phyloP scores from a whole-genome alignment of 2,888 invertebrate species.

The Epirrhoe tristata region DNA sequence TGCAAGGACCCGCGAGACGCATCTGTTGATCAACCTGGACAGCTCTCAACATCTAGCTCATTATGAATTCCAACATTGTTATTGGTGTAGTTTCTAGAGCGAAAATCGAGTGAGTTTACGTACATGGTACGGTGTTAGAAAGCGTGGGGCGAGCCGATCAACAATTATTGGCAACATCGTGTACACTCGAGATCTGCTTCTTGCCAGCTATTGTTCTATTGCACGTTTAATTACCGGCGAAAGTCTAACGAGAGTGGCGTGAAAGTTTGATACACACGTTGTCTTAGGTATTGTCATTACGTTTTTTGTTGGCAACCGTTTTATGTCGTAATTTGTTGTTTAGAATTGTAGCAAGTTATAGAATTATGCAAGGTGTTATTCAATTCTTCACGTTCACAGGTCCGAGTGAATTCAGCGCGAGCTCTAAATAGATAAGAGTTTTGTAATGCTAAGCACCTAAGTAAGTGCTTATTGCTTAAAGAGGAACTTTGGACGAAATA shows the following conservation, averaged over 20 bases:
- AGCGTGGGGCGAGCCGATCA: conserved; percentile 79
- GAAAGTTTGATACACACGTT: conserved; percentile 70
- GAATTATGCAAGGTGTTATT: conserved; percentile 57
- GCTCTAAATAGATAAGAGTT: conserved; percentile 46
- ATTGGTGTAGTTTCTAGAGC: conserved; percentile 52
- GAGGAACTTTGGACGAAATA: conserved; percentile 27
- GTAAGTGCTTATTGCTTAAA: conserved; percentile 31
- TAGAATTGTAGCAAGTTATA: conserved; percentile 53
- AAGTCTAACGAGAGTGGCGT: conserved; percentile 80
- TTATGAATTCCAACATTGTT: conserved; percentile 42
- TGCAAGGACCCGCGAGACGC: not conserved
- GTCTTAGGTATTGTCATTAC: conserved; percentile 64
- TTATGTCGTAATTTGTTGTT: conserved; percentile 63
- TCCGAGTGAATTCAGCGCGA: conserved; percentile 42
- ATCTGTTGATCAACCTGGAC: conserved; percentile 41
- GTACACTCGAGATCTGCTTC: conserved; percentile 72
- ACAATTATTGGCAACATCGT: conserved; percentile 78
- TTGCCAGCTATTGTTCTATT: conserved; percentile 78
- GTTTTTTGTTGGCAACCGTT: conserved; percentile 60
- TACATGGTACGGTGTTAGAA: conserved; percentile 70
- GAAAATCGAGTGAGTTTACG: conserved; percentile 62
- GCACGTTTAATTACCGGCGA: conserved; percentile 81
- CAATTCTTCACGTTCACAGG: conserved; percentile 43
- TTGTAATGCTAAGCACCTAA: conserved; percentile 39
- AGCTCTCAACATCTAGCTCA: conserved; percentile 31